Evolutionary conservation across 1,140 invertebrate genomes (phyloP), one percentile per base, ranked within the genome.

Genomic region (Platyscapa corneri): DNA sequence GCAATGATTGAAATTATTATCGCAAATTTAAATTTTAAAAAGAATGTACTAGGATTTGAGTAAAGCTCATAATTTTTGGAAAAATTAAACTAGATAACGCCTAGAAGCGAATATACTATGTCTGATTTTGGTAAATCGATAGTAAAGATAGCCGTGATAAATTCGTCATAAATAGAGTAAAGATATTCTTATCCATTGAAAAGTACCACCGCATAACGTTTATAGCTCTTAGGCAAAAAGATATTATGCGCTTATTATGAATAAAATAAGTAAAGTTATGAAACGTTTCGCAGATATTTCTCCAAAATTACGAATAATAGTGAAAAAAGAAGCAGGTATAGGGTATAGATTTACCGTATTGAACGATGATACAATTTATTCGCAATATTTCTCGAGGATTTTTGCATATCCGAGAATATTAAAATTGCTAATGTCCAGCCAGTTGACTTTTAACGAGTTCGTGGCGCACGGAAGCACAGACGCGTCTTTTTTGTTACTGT

Each of bases 361-460:
- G 56, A 60, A 60, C 6, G 2, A 60, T 27, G 2, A 23, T 23
- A 60, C 56, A 60, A 60, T 60, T 60, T 60, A 60, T 27, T 60
- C 65, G 65, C 12, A 16, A 67, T 67, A 67, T 34, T 67, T 67
- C 14, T 16, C 30, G 65, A 6, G 34, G 56, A 67, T 32, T 67
- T 67, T 67, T 67, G n/a, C 65, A 67, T 67, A 67, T 67, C 65
- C 65, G 14, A 18, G 18, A 67, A 67, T 67, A 67, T 67, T 67
- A 67, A 67, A 67, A 67, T 67, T 67, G 65, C 65, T 67, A 67
- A 67, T 67, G 34, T 67, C 27, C 65, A 60, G 23, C 23, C 56
- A 60, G 56, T 60, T 60, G 56, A 27, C 10, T 60, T 60, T 60
- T 60, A 60, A 60, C 56, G 23, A 60, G 56, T 27, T 60, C 3